Percentiles rank a stretch among this genome's conserved stretches.
Evolutionary conservation across 2,113 vertebrate genomes (phyloP).

Genomic region (Arothron firmamentum): DNA sequence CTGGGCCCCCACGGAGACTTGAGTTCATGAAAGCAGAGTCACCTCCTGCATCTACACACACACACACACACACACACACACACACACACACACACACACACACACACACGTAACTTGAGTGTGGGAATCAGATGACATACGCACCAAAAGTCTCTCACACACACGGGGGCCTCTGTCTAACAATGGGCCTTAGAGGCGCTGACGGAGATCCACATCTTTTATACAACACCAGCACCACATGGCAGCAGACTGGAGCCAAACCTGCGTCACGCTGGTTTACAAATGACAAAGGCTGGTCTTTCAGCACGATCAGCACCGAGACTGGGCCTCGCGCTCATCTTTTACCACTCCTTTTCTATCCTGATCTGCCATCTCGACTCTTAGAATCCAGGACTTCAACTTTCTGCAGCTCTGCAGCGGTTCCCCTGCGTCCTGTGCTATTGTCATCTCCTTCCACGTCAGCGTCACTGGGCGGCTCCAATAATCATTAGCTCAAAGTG

Average conservation of each 20-base stretch:
- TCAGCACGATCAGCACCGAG: slow-evolving; percentile 30
- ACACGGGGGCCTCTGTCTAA: slow-evolving; percentile 18
- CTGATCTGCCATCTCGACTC: slow-evolving; percentile 16
- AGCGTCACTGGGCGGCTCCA: slow-evolving; percentile 1
- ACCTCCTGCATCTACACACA: slow-evolving; percentile 11
- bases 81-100: slow-evolving; percentile 15
- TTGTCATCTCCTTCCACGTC: neutral
- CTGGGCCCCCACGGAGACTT: slow-evolving; percentile 2
- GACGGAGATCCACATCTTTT: slow-evolving; percentile 40
- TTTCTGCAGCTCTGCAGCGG: neutral
- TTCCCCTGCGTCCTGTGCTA: too few species aligned
- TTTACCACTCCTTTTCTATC: slow-evolving; percentile 9
- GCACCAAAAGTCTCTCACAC: slow-evolving; percentile 1
- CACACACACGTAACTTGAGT: slow-evolving; percentile 45
- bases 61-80: slow-evolving; percentile 19
- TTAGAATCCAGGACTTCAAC: slow-evolving; percentile 38
- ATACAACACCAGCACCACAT: slow-evolving; percentile 36
- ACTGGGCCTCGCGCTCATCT: slow-evolving; percentile 23
- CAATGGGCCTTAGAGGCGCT: slow-evolving; percentile 28
- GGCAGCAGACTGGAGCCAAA: slow-evolving; percentile 24
- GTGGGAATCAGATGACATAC: slow-evolving; percentile 46
- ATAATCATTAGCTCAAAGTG: slow-evolving; percentile 10
- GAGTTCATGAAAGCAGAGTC: slow-evolving; percentile 7
- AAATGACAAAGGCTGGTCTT: slow-evolving; percentile 39
- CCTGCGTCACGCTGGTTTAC: slow-evolving; percentile 36